phyloP scores from a whole-genome alignment of 2,113 vertebrate genomes.

The Caranx melampygus region DNA sequence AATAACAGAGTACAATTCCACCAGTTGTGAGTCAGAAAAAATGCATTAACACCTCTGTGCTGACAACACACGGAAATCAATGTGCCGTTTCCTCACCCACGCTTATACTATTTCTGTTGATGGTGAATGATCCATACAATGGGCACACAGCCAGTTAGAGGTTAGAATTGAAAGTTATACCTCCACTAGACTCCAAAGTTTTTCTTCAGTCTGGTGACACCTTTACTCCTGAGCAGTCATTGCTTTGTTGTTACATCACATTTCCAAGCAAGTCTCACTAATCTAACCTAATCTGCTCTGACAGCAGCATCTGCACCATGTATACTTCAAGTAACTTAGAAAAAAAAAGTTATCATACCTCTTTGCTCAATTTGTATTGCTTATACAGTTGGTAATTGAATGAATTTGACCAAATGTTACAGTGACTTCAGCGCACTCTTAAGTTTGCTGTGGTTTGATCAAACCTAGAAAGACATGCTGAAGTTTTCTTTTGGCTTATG shows the following conservation, averaged over 20 bases:
- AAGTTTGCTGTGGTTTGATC: slow-evolving; percentile 5
- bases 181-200: background rate
- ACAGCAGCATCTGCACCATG: background rate
- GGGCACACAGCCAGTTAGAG: slow-evolving; percentile 23
- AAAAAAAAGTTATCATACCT: background rate
- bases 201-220: background rate
- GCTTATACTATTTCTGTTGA: slow-evolving; percentile 26
- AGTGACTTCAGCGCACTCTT: background rate
- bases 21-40: slow-evolving; percentile 44
- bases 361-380: background rate
- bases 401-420: background rate
- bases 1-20: slow-evolving; percentile 53
- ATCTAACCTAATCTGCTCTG: background rate
- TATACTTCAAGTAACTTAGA: background rate
- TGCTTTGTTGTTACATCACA: background rate
- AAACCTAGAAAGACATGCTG: background rate
- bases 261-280: background rate
- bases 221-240: background rate
- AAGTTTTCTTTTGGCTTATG: background rate
- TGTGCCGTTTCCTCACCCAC: slow-evolving; percentile 26
- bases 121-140: slow-evolving; percentile 23
- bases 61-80: slow-evolving; percentile 55
- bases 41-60: slow-evolving; percentile 54
- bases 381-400: background rate
- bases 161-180: background rate